Evolutionary conservation across 2,797 vertebrate genomes (phyloP).

Genomic region (Erethizon dorsatum): DNA sequence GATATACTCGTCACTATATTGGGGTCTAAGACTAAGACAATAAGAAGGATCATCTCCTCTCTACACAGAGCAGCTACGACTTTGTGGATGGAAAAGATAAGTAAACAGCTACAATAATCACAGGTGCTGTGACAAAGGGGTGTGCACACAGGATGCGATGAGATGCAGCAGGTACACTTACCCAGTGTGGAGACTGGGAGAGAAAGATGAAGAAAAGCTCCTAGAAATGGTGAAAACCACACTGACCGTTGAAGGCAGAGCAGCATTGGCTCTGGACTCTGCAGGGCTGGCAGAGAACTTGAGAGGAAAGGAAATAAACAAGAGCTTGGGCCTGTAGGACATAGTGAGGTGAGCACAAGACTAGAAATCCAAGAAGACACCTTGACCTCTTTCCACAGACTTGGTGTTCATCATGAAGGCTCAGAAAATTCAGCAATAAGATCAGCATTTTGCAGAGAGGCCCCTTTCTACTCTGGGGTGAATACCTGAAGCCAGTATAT

Average conservation of each 20-base stretch:
- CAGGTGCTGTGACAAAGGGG: neutral
- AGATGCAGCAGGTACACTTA: neutral
- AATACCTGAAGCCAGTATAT: neutral
- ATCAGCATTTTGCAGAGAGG: neutral
- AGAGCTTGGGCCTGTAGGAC: neutral
- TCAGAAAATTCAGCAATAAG: neutral
- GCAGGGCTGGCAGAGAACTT: neutral
- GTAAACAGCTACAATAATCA: neutral
- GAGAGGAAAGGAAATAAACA: neutral
- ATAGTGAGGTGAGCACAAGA: neutral
- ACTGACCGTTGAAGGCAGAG: neutral
- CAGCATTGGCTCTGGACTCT: neutral
- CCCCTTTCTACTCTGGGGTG: neutral
- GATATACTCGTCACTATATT: neutral
- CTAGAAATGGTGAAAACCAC: neutral
- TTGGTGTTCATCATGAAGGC: neutral
- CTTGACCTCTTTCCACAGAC: neutral
- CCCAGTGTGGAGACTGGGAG: neutral
- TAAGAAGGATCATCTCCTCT: neutral
- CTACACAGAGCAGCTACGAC: neutral
- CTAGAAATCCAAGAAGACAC: neutral
- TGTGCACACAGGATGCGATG: neutral
- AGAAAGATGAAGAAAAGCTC: neutral
- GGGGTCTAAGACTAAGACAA: conserved; percentile 47
- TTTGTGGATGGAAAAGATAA: neutral